A percentile compares a stretch with the other conserved stretches of the same genome.
These are phyloP conservation scores for Cetonia aurata DNA, from an alignment of 2,888 invertebrate species.

Conservation along the genomic window DNA sequence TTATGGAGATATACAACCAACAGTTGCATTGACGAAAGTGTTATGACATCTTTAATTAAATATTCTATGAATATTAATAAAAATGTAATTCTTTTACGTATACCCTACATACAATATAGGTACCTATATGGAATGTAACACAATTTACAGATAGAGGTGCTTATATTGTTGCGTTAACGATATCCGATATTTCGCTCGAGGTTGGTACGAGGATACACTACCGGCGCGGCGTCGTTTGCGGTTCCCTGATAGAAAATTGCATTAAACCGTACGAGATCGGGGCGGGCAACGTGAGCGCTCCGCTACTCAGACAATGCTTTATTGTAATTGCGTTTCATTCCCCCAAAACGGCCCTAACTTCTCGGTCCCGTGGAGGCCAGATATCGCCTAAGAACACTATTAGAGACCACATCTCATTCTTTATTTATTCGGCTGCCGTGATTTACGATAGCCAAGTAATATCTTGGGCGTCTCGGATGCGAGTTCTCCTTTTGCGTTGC, in stretches of 20 bases:
- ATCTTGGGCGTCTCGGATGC: slow-evolving; percentile 37
- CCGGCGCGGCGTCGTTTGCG: slow-evolving; percentile 28
- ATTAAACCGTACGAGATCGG: slow-evolving; percentile 59
- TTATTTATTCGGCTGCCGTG: slow-evolving; percentile 60
- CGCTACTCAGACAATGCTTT: slow-evolving; percentile 61
- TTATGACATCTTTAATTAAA: too few species aligned
- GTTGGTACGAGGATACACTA: slow-evolving; percentile 22
- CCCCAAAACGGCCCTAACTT: slow-evolving; percentile 60
- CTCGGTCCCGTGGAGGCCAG: slow-evolving; percentile 59
- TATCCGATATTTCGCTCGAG: slow-evolving; percentile 14
- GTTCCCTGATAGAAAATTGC: slow-evolving; percentile 55
- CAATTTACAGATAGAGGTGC: too few species aligned
- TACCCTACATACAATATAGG: too few species aligned
- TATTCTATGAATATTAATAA: too few species aligned
- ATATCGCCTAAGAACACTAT: slow-evolving; percentile 63
- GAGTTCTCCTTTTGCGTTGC: slow-evolving; percentile 18
- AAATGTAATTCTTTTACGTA: too few species aligned
- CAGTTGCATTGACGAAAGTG: too few species aligned
- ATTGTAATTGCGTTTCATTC: slow-evolving; percentile 64
- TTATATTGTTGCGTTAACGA: neutral
- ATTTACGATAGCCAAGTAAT: slow-evolving; percentile 52
- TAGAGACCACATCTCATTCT: slow-evolving; percentile 62
- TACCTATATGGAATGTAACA: too few species aligned
- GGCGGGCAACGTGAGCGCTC: slow-evolving; percentile 47
- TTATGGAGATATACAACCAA: too few species aligned